These are phyloP conservation scores for Sturnira hondurensis DNA, from an alignment of 2,113 vertebrate genomes.

Conservation along the genomic window DNA sequence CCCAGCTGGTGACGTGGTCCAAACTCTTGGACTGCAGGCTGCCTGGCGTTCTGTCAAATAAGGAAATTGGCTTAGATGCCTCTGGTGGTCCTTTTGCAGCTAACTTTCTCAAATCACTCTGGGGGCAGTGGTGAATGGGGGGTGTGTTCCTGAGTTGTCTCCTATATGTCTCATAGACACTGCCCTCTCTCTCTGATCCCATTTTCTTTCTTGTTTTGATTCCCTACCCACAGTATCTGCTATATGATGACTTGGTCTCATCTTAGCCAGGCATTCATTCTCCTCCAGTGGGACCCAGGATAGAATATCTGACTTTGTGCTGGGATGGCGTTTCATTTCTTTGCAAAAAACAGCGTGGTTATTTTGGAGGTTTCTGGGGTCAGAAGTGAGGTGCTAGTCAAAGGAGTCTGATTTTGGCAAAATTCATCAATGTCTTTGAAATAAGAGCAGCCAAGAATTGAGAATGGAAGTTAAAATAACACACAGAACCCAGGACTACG, in stretches of 20 bases:
- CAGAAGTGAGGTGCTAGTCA: not conserved
- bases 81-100: not conserved
- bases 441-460: not conserved
- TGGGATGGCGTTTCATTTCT: not conserved
- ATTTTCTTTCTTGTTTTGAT: not conserved
- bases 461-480: not conserved
- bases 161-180: not conserved
- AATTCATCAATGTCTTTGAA: not conserved
- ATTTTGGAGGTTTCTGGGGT: not conserved
- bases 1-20: slow-evolving; percentile 49
- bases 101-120: not conserved
- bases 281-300: no score
- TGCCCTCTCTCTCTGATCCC: not conserved
- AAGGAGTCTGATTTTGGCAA: not conserved
- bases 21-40: not conserved
- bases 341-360: not conserved
- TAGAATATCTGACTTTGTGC: not conserved
- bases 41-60: slow-evolving; percentile 44
- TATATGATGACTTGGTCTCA: not conserved
- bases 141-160: not conserved
- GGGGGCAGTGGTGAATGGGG: not conserved
- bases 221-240: not conserved
- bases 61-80: slow-evolving; percentile 44
- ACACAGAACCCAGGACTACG: not conserved
- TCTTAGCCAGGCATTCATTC: not conserved